Evolutionary conservation across 2,797 vertebrate genomes (phyloP).

Genomic region (Falco peregrinus): DNA sequence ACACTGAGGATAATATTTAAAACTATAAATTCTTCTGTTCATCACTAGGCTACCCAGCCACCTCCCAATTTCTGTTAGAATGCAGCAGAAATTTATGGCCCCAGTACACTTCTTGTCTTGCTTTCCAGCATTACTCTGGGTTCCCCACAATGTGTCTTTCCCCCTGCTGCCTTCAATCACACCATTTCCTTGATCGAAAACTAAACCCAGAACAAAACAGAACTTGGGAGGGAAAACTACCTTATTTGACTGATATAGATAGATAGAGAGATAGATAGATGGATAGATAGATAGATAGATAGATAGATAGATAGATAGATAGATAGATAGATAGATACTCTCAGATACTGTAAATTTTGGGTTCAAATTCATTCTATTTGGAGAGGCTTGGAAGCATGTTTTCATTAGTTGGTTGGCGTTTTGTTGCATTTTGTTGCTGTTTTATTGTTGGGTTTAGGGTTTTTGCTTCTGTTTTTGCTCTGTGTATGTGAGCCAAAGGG

Average conservation of each 20-base stretch:
- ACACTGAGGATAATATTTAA: background rate
- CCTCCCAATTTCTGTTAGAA: background rate
- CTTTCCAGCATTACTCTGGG: background rate
- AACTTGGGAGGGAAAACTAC: background rate
- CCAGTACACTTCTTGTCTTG: rapidly evolving
- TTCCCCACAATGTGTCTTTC: background rate
- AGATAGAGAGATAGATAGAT: too few species aligned
- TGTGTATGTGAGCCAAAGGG: background rate
- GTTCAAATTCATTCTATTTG: background rate
- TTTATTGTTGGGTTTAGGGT: background rate
- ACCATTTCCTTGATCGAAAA: background rate
- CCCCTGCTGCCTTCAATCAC: background rate
- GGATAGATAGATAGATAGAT: too few species aligned
- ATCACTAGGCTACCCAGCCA: background rate
- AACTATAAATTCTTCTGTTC: background rate
- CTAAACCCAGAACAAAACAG: background rate
- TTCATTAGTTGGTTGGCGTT: background rate
- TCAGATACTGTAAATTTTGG: background rate
- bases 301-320: too few species aligned
- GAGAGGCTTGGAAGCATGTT: background rate
- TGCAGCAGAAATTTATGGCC: background rate
- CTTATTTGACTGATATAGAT: background rate
- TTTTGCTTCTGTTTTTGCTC: background rate
- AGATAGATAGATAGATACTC: too few species aligned
- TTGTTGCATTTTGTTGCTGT: too few species aligned